Evolutionary conservation across 2,113 vertebrate genomes (phyloP).

Genomic region (Ornithorhynchus anatinus): DNA sequence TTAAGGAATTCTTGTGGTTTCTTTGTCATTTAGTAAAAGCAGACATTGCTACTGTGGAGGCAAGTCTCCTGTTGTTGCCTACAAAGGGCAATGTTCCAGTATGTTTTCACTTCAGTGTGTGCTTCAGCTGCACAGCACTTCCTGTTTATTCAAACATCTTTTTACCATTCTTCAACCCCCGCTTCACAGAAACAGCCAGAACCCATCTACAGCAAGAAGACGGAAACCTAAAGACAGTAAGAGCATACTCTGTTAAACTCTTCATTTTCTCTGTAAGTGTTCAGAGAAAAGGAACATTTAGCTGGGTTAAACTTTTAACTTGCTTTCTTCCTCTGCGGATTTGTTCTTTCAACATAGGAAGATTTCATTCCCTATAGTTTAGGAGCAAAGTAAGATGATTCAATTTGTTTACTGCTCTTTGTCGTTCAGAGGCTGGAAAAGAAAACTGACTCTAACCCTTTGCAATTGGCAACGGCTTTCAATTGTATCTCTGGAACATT

Average conservation of each 20-base stretch:
- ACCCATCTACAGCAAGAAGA: conserved; percentile 72
- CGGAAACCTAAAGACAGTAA: conserved; percentile 76
- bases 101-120: conserved; percentile 82
- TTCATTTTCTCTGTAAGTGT: conserved; percentile 72
- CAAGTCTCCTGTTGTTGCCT: conserved; percentile 67
- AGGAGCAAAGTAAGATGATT: conserved; percentile 46
- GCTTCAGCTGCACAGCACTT: conserved; percentile 86
- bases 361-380: conserved; percentile 31
- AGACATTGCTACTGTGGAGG: conserved; percentile 77
- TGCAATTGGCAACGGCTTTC: conserved; percentile 4
- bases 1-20: conserved; percentile 75
- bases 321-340: conserved; percentile 19
- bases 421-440: background rate
- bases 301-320: conserved; percentile 67
- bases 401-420: conserved; percentile 52
- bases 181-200: conserved; percentile 84
- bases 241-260: conserved; percentile 71
- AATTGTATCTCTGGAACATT: background rate
- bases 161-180: conserved; percentile 83
- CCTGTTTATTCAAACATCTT: conserved; percentile 98
- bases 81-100: conserved; percentile 83
- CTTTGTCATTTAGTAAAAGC: conserved; percentile 74
- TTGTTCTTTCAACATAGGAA: conserved; percentile 39
- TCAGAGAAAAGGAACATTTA: conserved; percentile 36
- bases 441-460: background rate